These are phyloP conservation scores for Amyelois transitella DNA, from an alignment of 1,140 invertebrate genomes.

Conservation along the genomic window DNA sequence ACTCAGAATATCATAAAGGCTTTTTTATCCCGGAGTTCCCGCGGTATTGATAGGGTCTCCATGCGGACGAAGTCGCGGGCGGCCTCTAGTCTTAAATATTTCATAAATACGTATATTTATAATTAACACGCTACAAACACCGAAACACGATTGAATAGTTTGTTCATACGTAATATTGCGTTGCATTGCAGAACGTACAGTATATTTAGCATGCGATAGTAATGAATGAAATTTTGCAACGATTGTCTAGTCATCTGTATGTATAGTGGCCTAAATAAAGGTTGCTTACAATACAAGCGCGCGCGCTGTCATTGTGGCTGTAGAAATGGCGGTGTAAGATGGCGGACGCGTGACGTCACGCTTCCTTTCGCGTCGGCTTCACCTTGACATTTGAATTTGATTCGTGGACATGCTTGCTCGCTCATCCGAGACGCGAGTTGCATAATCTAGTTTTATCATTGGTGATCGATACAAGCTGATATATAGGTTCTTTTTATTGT, in stretches of 20 bases:
- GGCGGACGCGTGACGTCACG: slow-evolving; percentile 30
- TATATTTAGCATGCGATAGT: slow-evolving; percentile 8
- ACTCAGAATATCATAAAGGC: too few relatives aligned
- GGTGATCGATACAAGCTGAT: too few relatives aligned
- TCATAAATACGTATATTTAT: too few relatives aligned
- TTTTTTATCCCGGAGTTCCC: too few relatives aligned
- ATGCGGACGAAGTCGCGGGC: too few relatives aligned
- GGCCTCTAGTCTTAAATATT: too few relatives aligned
- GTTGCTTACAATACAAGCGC: neutral
- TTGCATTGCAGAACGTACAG: neutral
- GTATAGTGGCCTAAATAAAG: slow-evolving; percentile 16
- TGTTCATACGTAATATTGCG: too few relatives aligned
- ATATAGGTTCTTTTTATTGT: too few relatives aligned
- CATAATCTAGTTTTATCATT: slow-evolving; percentile 19
- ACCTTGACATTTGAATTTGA: slow-evolving; percentile 64
- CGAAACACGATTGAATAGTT: too few relatives aligned
- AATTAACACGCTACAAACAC: too few relatives aligned
- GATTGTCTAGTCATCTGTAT: slow-evolving; percentile 9
- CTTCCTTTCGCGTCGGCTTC: slow-evolving; percentile 59
- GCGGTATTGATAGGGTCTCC: too few relatives aligned
- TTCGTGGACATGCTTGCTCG: slow-evolving; percentile 31
- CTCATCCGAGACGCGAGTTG: slow-evolving; percentile 30
- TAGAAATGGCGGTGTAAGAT: slow-evolving; percentile 17
- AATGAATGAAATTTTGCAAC: slow-evolving; percentile 17
- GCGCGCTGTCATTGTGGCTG: slow-evolving; percentile 2